Base-by-base conservation (phyloP, 2,888 invertebrate species). In the Drosophila aldrichi region DNA sequence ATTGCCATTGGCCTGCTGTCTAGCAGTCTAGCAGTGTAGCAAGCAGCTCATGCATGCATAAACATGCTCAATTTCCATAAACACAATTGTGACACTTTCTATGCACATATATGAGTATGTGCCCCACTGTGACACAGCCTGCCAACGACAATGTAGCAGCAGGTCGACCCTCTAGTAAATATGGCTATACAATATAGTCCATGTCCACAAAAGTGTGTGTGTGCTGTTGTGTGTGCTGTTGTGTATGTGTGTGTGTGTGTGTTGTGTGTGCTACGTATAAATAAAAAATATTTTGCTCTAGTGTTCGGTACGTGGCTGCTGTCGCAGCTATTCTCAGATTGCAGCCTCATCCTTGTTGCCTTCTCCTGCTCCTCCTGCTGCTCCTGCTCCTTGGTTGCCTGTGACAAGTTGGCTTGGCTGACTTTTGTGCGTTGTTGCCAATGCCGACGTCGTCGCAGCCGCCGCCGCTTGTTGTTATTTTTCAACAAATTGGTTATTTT, bases 401-500 rank as follows among this genome's bases (percentile, higher is more conserved):
- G 80, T 86, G 82, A 83, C 82, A 83, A 83, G 88, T 83, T 83
- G 88, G 57, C 63, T 74, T 72, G 41, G 55, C 58, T 81, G 74
- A 61, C 59, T 76, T 78, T 76, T 73, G 59, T 70, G 65, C 66
- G 66, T 68, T 71, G 74, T 67, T 32, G 48, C n/a, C 44, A 10
- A 22, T 12, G 48, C 2, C 29, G 32, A 32, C 32, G 48, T 6
- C 10, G 44, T 1, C 25, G 29, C 18, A 6, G 48, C 60, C 81
- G 48, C 63, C 81, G 85, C 57, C 72, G 77, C 76, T 89, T 84
- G 85, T 88, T 85, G 89, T 89, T 88, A 75, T 88, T 88, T 84
- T 77, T 74, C 76, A 89, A 85, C 86, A 86, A 86, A 86, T 86
- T 86, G 88, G 88, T 86, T 86, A 86, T 86, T 89, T 86, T 86